phyloP scores from a whole-genome alignment of 2,797 vertebrate genomes.

The Tokudaia muenninki region DNA sequence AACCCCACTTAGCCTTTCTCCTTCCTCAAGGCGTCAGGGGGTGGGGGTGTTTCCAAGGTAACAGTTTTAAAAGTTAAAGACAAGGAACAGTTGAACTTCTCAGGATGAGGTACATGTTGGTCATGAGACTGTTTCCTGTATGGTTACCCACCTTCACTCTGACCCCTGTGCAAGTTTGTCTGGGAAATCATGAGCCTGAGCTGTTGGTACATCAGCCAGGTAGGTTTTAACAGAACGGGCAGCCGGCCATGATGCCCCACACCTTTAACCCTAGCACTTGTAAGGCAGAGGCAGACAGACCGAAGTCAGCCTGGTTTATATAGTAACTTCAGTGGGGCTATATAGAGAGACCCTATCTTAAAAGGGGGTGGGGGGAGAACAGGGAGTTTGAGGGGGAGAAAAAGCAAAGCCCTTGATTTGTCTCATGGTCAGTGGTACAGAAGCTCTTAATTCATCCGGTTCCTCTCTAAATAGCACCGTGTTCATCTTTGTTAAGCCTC shows the following conservation, averaged over 20 bases:
- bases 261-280: background rate
- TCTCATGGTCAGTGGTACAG: background rate
- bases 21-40: background rate
- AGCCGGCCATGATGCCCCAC: background rate
- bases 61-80: background rate
- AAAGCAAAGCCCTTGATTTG: background rate
- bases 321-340: background rate
- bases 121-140: background rate
- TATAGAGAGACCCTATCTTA: background rate
- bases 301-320: background rate
- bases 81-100: background rate
- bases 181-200: background rate
- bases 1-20: background rate
- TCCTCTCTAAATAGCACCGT: background rate
- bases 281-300: background rate
- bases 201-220: background rate
- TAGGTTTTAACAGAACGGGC: background rate
- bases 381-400: background rate
- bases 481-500: background rate
- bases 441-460: background rate
- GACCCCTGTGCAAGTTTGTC: background rate
- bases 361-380: background rate
- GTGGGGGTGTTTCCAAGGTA: background rate
- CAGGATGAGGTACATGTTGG: background rate
- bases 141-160: background rate